A percentile compares a stretch with the other conserved stretches of the same genome.
Evolutionary conservation across 2,113 vertebrate species (phyloP).

Genomic region (Larimichthys polyactis): DNA sequence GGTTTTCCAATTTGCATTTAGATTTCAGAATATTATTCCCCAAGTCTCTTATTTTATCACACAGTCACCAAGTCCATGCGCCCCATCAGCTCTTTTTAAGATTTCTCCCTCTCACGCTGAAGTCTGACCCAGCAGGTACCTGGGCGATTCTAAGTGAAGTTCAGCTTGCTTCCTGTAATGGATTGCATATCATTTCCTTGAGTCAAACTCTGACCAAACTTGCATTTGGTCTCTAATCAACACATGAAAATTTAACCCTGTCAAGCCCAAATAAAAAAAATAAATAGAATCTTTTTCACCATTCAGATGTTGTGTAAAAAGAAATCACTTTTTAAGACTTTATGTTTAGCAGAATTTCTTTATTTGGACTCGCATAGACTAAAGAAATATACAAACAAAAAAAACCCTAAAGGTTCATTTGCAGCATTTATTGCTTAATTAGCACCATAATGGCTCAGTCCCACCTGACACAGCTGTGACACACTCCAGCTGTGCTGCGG

Average conservation of each 20-base stretch:
- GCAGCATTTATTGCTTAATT: too few relatives aligned
- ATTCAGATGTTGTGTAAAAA: too few relatives aligned
- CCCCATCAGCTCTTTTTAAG: slow-evolving; percentile 40
- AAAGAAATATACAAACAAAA: too few relatives aligned
- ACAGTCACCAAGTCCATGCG: not conserved
- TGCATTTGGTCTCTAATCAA: not conserved
- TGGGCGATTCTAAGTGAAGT: slow-evolving; percentile 27
- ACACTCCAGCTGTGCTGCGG: too few relatives aligned
- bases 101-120: slow-evolving; percentile 15
- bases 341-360: too few relatives aligned
- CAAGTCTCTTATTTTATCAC: slow-evolving; percentile 11
- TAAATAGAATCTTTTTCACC: too few relatives aligned
- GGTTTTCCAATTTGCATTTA: slow-evolving; percentile 76
- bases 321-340: too few relatives aligned
- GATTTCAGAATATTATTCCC: slow-evolving; percentile 53
- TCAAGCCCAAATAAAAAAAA: too few relatives aligned
- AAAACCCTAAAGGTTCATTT: too few relatives aligned
- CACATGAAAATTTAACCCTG: not conserved
- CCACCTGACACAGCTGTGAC: too few relatives aligned
- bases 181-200: slow-evolving; percentile 6
- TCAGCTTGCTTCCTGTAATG: not conserved
- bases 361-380: too few relatives aligned
- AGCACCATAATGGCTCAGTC: too few relatives aligned
- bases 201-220: slow-evolving; percentile 17
- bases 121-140: slow-evolving; percentile 41